These are phyloP conservation scores for Uromys caudimaculatus DNA, from an alignment of 2,797 vertebrate species.

Conservation along the genomic window DNA sequence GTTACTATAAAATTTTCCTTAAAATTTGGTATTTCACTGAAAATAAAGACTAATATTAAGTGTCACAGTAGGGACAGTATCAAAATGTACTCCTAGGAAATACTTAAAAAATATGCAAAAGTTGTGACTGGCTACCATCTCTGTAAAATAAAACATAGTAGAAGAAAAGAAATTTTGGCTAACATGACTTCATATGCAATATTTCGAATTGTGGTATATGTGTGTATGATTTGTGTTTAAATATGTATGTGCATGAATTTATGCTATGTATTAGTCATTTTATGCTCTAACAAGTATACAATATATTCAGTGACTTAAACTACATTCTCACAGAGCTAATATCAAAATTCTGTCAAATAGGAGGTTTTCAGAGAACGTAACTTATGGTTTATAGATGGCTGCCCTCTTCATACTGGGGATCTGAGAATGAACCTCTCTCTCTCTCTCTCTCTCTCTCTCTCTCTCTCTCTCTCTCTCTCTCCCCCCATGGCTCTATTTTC, in stretches of 20 bases:
- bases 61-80: neutral
- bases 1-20: neutral
- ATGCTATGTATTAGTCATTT: neutral
- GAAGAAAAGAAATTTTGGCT: neutral
- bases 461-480: too few relatives aligned
- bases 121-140: neutral
- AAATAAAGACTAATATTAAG: neutral
- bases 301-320: neutral
- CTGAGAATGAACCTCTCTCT: neutral
- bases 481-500: accelerated
- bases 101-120: neutral
- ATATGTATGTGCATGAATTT: neutral
- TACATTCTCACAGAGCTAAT: neutral
- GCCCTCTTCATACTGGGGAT: neutral
- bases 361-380: accelerated
- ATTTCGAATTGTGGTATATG: neutral
- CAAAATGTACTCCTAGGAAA: neutral
- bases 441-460: too few relatives aligned
- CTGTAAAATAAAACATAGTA: neutral
- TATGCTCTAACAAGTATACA: neutral
- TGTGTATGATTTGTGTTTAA: neutral
- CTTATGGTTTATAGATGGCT: neutral
- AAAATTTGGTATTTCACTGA: neutral
- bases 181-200: neutral
- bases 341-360: neutral